Base-by-base conservation (phyloP, 2,888 invertebrate species). In the Serripes groenlandicus region DNA sequence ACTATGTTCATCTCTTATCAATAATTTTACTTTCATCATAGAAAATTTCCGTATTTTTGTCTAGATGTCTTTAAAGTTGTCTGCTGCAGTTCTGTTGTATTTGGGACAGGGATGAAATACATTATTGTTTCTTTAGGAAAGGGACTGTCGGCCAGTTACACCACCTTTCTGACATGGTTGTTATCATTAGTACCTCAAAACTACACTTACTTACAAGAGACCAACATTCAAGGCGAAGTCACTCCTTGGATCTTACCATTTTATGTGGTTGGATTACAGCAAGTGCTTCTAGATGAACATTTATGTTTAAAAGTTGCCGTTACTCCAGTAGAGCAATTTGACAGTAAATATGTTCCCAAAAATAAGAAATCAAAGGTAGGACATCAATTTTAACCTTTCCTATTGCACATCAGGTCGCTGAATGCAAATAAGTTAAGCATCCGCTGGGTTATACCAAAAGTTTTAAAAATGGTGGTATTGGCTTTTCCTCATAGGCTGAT, bases 201-300 rank as follows among this genome's bases (percentile, higher is more conserved):
- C 82, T 92, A 91, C 80, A 83, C 82, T 60, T 90, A 89, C 77
- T 83, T 92, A 28, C 83, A 89, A 62, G 81, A 81, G 71, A 71
- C 71, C 34, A 68, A 37, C 11, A 64, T 54, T 3, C 72, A 62
- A n/a, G 30, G 71, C 28, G 62, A 70, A 23, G 64, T 76, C 37
- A 54, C 76, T 32, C 85, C 85, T 5, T 84, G 81, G 84, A 76
- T 85, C 62, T 75, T 79, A 28, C 92, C 92, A 7, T 93, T 93
- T 82, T 88, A 91, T 76, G 93, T 94, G 28, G 73, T 94, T 7
- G 93, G 93, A 1, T 73, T 93, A 34, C 93, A 94, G 81, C 93
- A 94, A 88, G 78, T 92, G 83, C 88, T 90, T 78, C 62, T 92
- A 60, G 91, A 93, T 62, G 92, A 90, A 9, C 90, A 92, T 78